A percentile compares a stretch with the other conserved stretches of the same genome.
phyloP scores from a whole-genome alignment of 2,113 vertebrate species.

The Setophaga petechia region DNA sequence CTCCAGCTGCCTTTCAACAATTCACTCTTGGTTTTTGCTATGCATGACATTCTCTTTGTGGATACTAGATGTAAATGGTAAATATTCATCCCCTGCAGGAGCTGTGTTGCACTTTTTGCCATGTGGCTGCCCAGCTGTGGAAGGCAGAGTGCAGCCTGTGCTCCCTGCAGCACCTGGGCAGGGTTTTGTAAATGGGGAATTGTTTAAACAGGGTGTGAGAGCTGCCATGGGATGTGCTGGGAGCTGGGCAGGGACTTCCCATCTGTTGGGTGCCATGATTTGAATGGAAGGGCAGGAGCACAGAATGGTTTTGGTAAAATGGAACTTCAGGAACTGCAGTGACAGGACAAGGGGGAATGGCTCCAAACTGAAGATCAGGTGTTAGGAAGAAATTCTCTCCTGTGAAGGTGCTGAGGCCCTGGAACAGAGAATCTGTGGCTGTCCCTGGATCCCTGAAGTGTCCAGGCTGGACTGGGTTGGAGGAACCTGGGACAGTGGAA shows the following conservation, averaged over 20 bases:
- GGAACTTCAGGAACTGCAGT: background rate
- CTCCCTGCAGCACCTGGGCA: background rate
- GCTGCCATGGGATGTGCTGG: background rate
- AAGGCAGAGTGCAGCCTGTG: background rate
- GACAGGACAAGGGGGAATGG: background rate
- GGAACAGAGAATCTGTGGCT: background rate
- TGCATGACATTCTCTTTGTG: background rate
- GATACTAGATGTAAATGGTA: background rate
- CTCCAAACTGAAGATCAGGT: background rate
- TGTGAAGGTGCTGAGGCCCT: background rate
- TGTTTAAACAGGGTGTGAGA: background rate
- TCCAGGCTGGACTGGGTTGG: background rate
- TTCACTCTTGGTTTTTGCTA: background rate
- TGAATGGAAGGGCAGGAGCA: background rate
- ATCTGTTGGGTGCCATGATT: fast-evolving
- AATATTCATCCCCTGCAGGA: background rate
- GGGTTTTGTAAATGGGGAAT: background rate
- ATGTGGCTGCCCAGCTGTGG: background rate
- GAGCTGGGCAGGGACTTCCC: background rate
- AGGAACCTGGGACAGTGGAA: background rate
- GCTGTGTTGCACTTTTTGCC: background rate
- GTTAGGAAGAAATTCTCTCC: background rate
- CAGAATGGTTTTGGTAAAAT: background rate
- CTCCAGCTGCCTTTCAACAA: background rate
- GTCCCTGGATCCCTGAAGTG: background rate